These are phyloP conservation scores for Anneissia japonica DNA, from an alignment of 35 echinoderm and acorn worm genomes.

Conservation along the genomic window DNA sequence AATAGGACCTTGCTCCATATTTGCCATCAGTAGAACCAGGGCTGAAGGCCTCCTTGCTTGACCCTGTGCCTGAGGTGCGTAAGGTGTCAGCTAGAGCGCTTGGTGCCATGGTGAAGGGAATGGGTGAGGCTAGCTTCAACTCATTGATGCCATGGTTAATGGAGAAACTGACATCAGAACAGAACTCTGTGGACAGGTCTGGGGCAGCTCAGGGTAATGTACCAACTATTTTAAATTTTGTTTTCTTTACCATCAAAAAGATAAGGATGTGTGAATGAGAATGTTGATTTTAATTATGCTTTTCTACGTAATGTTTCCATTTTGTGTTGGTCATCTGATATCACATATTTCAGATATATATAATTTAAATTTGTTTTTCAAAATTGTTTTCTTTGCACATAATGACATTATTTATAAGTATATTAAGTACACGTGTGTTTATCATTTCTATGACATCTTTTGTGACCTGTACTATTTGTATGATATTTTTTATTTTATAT, in stretches of 20 bases:
- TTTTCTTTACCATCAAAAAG: background rate
- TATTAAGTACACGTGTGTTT: too few relatives aligned
- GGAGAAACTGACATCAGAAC: conserved; percentile 96
- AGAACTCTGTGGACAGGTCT: conserved; percentile 90
- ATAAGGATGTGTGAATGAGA: background rate
- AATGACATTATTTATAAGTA: too few relatives aligned
- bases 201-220: conserved; percentile 99
- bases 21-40: conserved; percentile 89
- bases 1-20: conserved; percentile 91
- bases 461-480: too few relatives aligned
- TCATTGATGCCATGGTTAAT: conserved; percentile 92
- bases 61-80: conserved; percentile 89
- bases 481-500: too few relatives aligned
- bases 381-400: too few relatives aligned
- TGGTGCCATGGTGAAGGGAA: conserved; percentile 95
- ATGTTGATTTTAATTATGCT: background rate
- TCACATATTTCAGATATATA: too few relatives aligned
- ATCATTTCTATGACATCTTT: too few relatives aligned
- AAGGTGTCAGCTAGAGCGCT: conserved; percentile 84
- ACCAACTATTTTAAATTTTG: background rate
- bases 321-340: background rate
- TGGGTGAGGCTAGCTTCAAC: conserved; percentile 90
- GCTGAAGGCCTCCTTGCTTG: conserved; percentile 68
- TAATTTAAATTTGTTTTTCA: too few relatives aligned
- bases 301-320: background rate